phyloP scores from a whole-genome alignment of 2,888 invertebrate genomes.

The Cheilosia pagana region DNA sequence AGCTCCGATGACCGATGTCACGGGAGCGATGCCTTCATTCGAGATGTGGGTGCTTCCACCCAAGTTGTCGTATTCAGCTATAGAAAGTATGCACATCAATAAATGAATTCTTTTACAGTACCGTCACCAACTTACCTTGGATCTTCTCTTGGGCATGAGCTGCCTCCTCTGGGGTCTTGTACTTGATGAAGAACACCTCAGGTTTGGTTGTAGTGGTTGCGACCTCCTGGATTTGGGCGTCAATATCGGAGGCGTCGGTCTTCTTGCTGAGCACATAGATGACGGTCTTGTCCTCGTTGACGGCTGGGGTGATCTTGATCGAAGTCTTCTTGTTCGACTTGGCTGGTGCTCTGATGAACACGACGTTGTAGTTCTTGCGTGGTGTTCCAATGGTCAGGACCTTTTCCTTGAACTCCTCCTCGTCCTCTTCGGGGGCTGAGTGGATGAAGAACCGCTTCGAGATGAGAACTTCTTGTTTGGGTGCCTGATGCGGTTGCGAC shows the following conservation, averaged over 20 bases:
- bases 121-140: slow-evolving; percentile 76
- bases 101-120: background rate
- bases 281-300: slow-evolving; percentile 83
- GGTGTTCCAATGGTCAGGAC: slow-evolving; percentile 82
- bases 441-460: slow-evolving; percentile 83
- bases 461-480: slow-evolving; percentile 72
- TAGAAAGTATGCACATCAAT: background rate
- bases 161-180: slow-evolving; percentile 83
- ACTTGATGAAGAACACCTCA: slow-evolving; percentile 84
- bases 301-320: slow-evolving; percentile 81
- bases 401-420: slow-evolving; percentile 80
- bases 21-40: slow-evolving; percentile 65
- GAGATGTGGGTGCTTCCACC: slow-evolving; percentile 65
- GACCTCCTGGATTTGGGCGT: slow-evolving; percentile 81
- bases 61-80: slow-evolving; percentile 68
- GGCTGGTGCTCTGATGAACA: slow-evolving; percentile 83
- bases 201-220: slow-evolving; percentile 82
- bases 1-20: slow-evolving; percentile 66
- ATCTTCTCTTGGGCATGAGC: slow-evolving; percentile 82
- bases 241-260: slow-evolving; percentile 80
- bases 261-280: slow-evolving; percentile 83
- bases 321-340: slow-evolving; percentile 79
- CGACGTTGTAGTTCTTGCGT: slow-evolving; percentile 83
- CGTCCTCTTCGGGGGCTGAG: slow-evolving; percentile 82
- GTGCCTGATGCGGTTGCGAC: slow-evolving; percentile 36